Evolutionary conservation across 92 coral and sea anemone species (phyloP).

Genomic region (Paragorgia papillata): DNA sequence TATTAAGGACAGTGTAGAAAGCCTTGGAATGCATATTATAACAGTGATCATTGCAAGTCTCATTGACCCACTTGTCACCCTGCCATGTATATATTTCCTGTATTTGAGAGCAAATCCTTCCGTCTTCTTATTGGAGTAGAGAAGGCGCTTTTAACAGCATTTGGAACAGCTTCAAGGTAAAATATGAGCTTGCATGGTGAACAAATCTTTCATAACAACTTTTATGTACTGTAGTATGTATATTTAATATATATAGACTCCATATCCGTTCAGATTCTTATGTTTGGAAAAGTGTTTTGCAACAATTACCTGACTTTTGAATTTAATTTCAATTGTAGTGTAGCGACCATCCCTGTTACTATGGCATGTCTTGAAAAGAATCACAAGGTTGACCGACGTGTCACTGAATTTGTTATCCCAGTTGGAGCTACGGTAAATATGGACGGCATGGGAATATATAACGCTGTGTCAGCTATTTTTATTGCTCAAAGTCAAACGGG

Average conservation of each 20-base stretch:
- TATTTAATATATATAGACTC: no score
- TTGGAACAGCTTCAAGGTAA: slow-evolving; percentile 88
- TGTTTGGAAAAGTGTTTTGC: no score
- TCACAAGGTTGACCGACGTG: slow-evolving; percentile 1
- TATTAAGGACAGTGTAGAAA: slow-evolving; percentile 54
- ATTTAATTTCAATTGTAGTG: neutral
- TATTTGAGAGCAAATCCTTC: slow-evolving; percentile 67
- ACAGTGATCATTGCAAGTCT: slow-evolving; percentile 75
- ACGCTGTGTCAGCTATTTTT: slow-evolving; percentile 6
- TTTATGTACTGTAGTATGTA: no score
- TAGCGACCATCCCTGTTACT: slow-evolving; percentile 8
- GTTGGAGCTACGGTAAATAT: slow-evolving; percentile 26
- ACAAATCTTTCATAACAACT: no score
- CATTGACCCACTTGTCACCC: slow-evolving; percentile 61
- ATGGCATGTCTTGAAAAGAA: slow-evolving; percentile 15
- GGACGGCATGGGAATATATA: slow-evolving; percentile 12
- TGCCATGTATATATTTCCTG: slow-evolving; percentile 69
- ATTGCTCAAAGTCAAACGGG: slow-evolving; percentile 9
- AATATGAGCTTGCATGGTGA: no score
- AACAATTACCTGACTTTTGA: no score
- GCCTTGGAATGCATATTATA: slow-evolving; percentile 77
- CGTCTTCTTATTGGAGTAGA: slow-evolving; percentile 68
- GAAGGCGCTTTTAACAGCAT: slow-evolving; percentile 80
- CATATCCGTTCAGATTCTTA: no score
- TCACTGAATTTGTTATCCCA: slow-evolving; percentile 3